A percentile compares a stretch with the other conserved stretches of the same genome.
These are phyloP conservation scores for Upupa epops DNA, from an alignment of 2,113 vertebrate species.

Conservation along the genomic window DNA sequence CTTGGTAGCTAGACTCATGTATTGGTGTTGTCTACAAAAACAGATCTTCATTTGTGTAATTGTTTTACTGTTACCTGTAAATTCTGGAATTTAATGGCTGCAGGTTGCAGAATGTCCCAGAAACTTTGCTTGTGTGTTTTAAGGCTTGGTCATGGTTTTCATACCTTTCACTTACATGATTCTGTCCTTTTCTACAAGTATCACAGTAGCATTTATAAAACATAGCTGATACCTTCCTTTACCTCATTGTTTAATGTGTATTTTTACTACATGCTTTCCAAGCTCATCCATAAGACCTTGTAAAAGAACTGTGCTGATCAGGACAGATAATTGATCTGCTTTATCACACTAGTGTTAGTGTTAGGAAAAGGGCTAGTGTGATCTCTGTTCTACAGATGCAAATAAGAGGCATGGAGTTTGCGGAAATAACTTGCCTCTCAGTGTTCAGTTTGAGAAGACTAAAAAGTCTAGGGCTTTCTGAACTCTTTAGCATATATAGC, in stretches of 20 bases:
- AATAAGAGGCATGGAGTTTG: background rate
- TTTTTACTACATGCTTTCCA: background rate
- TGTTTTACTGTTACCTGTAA: background rate
- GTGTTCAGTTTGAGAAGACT: background rate
- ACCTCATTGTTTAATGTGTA: background rate
- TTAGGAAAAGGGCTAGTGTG: background rate
- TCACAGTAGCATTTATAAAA: background rate
- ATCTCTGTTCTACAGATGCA: background rate
- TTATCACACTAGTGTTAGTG: background rate
- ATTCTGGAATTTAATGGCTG: background rate
- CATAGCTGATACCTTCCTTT: background rate
- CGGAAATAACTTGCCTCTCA: background rate
- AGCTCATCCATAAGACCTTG: background rate
- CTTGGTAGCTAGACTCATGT: background rate
- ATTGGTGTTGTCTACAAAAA: background rate
- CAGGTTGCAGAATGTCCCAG: background rate
- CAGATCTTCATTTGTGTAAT: background rate
- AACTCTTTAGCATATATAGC: background rate
- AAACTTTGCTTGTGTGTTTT: background rate
- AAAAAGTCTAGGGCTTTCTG: rapidly evolving
- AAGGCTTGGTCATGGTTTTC: background rate
- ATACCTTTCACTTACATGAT: background rate
- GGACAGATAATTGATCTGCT: background rate
- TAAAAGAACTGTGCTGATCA: background rate
- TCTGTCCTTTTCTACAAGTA: background rate